Percentiles rank a stretch among this genome's conserved stretches.
Conservation (phyloP, 2,797 vertebrate genomes). For the Rhinogobio ventralis region DNA sequence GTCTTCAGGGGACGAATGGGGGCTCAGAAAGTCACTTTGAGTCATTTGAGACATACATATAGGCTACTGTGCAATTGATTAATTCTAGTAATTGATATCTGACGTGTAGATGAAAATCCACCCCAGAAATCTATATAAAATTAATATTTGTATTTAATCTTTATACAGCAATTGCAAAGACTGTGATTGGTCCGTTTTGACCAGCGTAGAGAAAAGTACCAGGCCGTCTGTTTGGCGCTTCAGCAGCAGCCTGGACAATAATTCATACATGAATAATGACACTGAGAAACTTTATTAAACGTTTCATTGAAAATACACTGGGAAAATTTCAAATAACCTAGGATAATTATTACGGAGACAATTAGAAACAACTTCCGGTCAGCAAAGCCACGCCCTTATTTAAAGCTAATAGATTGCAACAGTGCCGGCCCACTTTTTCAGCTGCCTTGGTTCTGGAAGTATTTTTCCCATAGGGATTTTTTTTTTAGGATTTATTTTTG, state of each 20-base stretch:
- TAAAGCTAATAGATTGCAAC: neutral
- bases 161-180: neutral
- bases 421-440: neutral
- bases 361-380: slow-evolving; percentile 10
- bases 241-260: neutral
- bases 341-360: neutral
- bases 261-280: neutral
- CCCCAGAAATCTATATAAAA: neutral
- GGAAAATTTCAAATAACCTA: neutral
- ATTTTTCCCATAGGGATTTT: neutral
- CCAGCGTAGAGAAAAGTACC: neutral
- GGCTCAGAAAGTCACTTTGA: neutral
- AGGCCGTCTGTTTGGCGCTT: neutral
- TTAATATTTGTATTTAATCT: neutral
- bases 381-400: neutral
- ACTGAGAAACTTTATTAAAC: neutral
- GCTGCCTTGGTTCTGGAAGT: too few relatives aligned
- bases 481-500: too few relatives aligned
- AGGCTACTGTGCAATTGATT: neutral
- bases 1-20: neutral
- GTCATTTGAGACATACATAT: neutral
- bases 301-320: neutral
- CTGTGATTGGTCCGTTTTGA: neutral
- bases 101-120: neutral
- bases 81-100: neutral